phyloP scores from a whole-genome alignment of 2,797 vertebrate species.

The Takifugu ocellatus region DNA sequence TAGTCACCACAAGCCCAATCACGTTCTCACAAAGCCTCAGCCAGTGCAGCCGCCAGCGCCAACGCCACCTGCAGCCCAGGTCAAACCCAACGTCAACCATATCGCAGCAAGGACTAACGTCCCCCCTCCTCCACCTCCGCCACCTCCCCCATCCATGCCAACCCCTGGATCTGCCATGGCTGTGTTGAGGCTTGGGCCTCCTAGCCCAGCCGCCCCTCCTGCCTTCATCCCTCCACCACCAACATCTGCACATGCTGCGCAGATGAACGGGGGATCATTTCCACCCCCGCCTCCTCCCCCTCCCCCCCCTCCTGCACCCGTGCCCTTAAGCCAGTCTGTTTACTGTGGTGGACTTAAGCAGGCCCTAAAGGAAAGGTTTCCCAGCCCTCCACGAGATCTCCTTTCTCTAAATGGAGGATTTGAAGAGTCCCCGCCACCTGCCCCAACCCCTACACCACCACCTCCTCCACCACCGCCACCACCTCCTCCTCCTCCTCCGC shows the following conservation, averaged over 20 bases:
- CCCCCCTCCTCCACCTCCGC: constrained; percentile 80
- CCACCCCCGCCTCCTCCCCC: constrained; percentile 53
- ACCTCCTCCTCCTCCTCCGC: constrained; percentile 56
- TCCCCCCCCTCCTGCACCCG: constrained; percentile 16
- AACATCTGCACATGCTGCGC: constrained; percentile 10
- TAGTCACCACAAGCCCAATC: constrained; percentile 66
- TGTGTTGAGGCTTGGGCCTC: constrained; percentile 74
- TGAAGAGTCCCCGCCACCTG: constrained; percentile 60
- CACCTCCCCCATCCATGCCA: constrained; percentile 77
- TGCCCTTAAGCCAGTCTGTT: constrained; percentile 23
- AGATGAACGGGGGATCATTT: constrained; percentile 27
- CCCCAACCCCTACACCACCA: constrained; percentile 53
- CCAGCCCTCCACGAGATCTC: constrained; percentile 75
- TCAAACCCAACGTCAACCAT: constrained; percentile 75
- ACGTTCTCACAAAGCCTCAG: constrained; percentile 54
- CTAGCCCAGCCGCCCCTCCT: constrained; percentile 43
- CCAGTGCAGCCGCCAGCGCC: constrained; percentile 40
- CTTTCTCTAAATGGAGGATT: constrained; percentile 38
- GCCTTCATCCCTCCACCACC: constrained; percentile 52
- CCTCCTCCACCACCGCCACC: constrained; percentile 61
- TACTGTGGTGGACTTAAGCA: constrained; percentile 53
- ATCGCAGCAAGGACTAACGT: constrained; percentile 72
- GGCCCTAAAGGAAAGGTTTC: constrained; percentile 74
- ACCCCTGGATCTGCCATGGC: constrained; percentile 88
- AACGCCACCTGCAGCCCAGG: constrained; percentile 24